phyloP scores from a whole-genome alignment of 2,113 vertebrate species.

The Nanorana parkeri region DNA sequence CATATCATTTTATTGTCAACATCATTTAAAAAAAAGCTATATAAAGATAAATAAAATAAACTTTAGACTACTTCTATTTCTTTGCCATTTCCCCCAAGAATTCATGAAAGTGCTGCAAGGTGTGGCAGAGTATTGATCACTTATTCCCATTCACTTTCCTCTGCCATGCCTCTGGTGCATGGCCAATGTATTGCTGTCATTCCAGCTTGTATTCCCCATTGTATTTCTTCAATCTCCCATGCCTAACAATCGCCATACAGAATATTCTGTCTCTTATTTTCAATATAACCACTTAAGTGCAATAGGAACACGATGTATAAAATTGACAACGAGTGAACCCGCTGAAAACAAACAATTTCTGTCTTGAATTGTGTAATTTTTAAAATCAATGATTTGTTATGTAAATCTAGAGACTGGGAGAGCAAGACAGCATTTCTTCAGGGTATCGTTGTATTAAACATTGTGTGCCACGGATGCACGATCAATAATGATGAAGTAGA shows the following conservation, averaged over 20 bases:
- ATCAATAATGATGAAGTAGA: constrained; percentile 52
- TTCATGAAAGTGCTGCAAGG: background rate
- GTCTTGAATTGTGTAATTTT: constrained; percentile 16
- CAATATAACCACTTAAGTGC: constrained; percentile 39
- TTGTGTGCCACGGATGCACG: constrained; percentile 11
- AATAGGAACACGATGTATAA: constrained; percentile 22
- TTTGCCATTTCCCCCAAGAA: background rate
- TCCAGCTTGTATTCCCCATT: background rate
- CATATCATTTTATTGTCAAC: too few species aligned
- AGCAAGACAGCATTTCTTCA: constrained; percentile 9
- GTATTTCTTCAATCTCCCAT: constrained; percentile 22
- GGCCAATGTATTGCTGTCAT: background rate
- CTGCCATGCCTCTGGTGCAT: background rate
- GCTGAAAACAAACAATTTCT: constrained; percentile 26
- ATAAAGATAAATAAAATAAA: background rate
- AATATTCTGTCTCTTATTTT: constrained; percentile 36
- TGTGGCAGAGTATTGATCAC: background rate
- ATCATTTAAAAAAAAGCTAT: background rate
- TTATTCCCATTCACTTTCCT: background rate
- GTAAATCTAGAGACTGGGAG: constrained; percentile 15
- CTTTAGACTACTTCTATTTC: background rate
- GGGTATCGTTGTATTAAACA: constrained; percentile 1
- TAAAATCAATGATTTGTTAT: constrained; percentile 37
- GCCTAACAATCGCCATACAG: background rate
- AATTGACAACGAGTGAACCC: constrained; percentile 16